Evolutionary conservation across 1,140 invertebrate genomes (phyloP).

Genomic region (Diorhabda carinulata): DNA sequence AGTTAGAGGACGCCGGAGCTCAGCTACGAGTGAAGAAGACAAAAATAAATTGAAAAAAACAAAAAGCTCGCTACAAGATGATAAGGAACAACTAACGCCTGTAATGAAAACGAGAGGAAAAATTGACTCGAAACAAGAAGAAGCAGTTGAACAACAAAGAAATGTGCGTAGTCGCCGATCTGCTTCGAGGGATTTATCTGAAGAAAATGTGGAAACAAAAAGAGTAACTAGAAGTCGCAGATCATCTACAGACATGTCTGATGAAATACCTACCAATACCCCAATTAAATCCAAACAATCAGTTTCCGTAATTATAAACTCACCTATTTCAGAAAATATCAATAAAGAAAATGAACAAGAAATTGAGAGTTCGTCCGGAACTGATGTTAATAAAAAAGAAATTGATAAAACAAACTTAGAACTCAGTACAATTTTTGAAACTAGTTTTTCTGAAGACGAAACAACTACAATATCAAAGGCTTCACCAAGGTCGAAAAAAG

Average conservation of each 20-base stretch:
- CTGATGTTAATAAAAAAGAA: neutral
- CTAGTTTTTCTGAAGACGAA: conserved; percentile 11
- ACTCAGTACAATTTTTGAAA: conserved; percentile 13
- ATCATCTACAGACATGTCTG: conserved; percentile 11
- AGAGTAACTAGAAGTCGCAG: conserved; percentile 17
- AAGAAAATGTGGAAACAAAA: conserved; percentile 5
- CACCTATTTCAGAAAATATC: conserved; percentile 8
- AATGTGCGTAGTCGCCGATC: neutral
- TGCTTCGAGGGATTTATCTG: neutral
- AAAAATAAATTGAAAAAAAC: neutral
- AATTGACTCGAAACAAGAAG: neutral
- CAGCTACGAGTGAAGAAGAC: conserved; percentile 6
- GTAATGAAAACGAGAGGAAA: neutral
- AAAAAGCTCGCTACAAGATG: neutral
- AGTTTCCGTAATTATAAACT: conserved; percentile 4
- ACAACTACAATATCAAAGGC: neutral
- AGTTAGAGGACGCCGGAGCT: conserved; percentile 17
- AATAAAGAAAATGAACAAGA: conserved; percentile 9
- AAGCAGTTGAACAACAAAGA: conserved; percentile 15
- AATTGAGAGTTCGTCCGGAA: neutral
- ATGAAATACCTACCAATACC: neutral
- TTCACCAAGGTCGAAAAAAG: neutral
- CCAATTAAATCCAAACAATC: conserved; percentile 12
- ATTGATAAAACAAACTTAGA: conserved; percentile 8
- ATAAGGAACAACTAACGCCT: neutral